phyloP scores from a whole-genome alignment of 2,888 invertebrate species.

The Cerceris rybyensis region DNA sequence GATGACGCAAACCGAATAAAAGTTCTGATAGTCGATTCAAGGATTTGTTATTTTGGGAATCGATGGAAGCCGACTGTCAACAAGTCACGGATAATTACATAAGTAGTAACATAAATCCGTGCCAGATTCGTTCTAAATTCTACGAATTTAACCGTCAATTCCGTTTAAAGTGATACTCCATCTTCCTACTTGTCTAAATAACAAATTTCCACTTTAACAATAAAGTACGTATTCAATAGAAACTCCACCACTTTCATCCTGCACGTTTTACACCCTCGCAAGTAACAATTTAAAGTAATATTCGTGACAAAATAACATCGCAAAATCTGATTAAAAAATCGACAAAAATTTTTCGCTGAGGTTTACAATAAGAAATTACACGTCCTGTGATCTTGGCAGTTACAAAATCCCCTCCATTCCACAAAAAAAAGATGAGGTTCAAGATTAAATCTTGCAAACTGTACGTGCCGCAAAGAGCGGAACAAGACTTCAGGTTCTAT shows the following conservation, averaged over 20 bases:
- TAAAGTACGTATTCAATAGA: too few relatives aligned
- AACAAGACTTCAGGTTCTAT: constrained; percentile 65
- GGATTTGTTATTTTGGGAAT: constrained; percentile 67
- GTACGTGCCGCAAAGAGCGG: constrained; percentile 45
- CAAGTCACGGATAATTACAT: constrained; percentile 62
- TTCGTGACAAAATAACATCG: too few relatives aligned
- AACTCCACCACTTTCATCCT: too few relatives aligned
- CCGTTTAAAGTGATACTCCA: constrained; percentile 32
- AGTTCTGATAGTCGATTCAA: constrained; percentile 49
- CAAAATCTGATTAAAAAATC: too few relatives aligned
- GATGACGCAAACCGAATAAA: constrained; percentile 32
- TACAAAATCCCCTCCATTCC: too few relatives aligned
- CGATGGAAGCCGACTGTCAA: constrained; percentile 60
- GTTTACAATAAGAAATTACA: too few relatives aligned
- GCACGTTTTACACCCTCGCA: too few relatives aligned
- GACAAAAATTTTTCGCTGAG: too few relatives aligned
- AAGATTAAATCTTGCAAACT: constrained; percentile 42
- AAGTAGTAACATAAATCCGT: constrained; percentile 59
- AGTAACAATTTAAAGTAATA: too few relatives aligned
- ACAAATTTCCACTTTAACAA: not conserved
- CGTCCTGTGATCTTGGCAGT: too few relatives aligned
- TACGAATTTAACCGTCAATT: constrained; percentile 34
- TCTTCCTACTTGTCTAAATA: not conserved
- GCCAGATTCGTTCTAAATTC: constrained; percentile 52
- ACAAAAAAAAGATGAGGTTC: not conserved